A percentile compares a stretch with the other conserved stretches of the same genome.
Evolutionary conservation across 2,797 vertebrate genomes (phyloP).

Genomic region (Poliocrania exsul): DNA sequence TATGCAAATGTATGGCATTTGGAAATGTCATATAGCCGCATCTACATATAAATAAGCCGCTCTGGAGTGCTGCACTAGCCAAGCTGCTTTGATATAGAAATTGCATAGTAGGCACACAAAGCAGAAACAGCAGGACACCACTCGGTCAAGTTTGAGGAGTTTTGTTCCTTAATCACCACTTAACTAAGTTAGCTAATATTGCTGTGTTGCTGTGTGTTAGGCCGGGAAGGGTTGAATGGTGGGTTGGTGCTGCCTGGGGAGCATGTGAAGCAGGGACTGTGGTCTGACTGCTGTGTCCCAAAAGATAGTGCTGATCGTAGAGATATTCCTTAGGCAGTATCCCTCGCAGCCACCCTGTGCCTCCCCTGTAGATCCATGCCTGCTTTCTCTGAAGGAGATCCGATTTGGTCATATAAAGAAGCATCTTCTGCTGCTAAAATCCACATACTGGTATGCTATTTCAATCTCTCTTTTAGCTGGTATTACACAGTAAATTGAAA

Average conservation of each 20-base stretch:
- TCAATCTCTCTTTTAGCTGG: not conserved
- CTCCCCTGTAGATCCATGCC: not conserved
- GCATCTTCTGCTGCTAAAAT: not conserved
- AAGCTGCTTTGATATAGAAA: slow-evolving; percentile 65
- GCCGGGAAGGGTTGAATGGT: rapidly evolving
- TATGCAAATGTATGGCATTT: slow-evolving; percentile 86
- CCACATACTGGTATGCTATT: not conserved
- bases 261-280: not conserved
- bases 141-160: not conserved
- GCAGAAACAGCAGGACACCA: slow-evolving; percentile 36
- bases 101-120: slow-evolving; percentile 32
- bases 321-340: not conserved
- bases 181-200: not conserved
- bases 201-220: not conserved
- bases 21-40: slow-evolving; percentile 82
- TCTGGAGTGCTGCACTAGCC: slow-evolving; percentile 56
- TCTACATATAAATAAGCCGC: slow-evolving; percentile 82
- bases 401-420: rapidly evolving
- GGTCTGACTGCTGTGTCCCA: not conserved
- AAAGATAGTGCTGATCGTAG: rapidly evolving
- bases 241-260: not conserved
- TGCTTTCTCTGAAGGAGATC: not conserved
- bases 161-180: slow-evolving; percentile 39
- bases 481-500: not conserved
- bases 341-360: not conserved